Conservation (phyloP, 2,888 invertebrate genomes). For the Andrena chrysosceles region DNA sequence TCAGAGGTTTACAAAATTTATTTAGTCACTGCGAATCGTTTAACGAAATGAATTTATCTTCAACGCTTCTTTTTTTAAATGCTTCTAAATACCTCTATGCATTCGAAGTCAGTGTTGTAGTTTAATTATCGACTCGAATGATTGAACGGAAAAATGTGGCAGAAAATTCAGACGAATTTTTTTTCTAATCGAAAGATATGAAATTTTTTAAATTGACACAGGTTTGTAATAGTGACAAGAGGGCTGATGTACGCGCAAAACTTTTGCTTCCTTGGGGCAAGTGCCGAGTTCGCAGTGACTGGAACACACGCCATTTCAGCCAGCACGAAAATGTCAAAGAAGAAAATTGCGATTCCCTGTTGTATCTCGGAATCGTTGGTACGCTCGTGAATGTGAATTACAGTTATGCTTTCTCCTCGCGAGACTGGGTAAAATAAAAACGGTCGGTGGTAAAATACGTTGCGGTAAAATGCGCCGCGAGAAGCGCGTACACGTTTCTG, state of each 20-base stretch:
- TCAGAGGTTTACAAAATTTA: not conserved
- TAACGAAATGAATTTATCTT: too few species aligned
- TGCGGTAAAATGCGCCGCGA: not conserved
- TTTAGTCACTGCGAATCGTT: too few species aligned
- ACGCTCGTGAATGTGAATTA: slow-evolving; percentile 13
- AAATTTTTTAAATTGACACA: too few species aligned
- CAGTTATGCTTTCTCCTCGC: slow-evolving; percentile 9
- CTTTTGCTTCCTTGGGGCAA: not conserved
- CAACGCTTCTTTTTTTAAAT: too few species aligned
- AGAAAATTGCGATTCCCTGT: not conserved
- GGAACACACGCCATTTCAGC: not conserved
- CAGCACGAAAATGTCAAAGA: not conserved
- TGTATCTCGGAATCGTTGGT: not conserved
- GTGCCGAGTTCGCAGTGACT: not conserved
- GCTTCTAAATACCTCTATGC: too few species aligned
- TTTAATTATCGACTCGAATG: too few species aligned
- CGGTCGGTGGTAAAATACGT: not conserved
- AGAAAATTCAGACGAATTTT: not conserved
- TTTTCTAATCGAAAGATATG: not conserved
- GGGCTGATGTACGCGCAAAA: not conserved
- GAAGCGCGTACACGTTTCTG: not conserved
- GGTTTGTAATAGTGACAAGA: not conserved
- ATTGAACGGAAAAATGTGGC: not conserved
- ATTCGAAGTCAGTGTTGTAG: too few species aligned
- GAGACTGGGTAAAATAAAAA: slow-evolving; percentile 15